phyloP scores from a whole-genome alignment of 2,888 invertebrate species.

The Aromia moschata region DNA sequence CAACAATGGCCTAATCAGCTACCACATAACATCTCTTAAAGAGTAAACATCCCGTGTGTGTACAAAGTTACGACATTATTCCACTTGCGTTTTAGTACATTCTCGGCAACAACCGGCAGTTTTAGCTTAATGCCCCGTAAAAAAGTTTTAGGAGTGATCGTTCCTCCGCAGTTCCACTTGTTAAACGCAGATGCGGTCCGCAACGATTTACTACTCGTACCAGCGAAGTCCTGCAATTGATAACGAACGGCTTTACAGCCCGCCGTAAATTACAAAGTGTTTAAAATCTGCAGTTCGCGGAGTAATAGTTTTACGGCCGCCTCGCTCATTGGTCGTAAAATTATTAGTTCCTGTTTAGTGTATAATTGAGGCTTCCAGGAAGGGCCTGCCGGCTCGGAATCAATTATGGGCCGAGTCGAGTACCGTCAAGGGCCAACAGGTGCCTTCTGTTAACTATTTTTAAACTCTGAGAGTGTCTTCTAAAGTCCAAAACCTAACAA shows the following conservation, averaged over 20 bases:
- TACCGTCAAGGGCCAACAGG: no score
- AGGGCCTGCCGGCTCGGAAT: background rate
- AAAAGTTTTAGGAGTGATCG: constrained; percentile 2
- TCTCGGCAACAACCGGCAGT: constrained; percentile 3
- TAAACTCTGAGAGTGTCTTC: no score
- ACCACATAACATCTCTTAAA: no score
- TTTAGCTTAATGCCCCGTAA: constrained; percentile 12
- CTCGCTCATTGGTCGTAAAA: background rate
- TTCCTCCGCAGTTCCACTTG: constrained; percentile 6
- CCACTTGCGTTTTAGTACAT: constrained; percentile 4
- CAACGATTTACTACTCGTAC: constrained; percentile 19
- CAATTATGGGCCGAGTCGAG: no score
- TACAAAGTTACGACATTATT: background rate
- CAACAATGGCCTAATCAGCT: no score
- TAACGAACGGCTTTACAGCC: constrained; percentile 11
- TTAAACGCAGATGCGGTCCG: constrained; percentile 18
- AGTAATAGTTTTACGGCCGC: constrained; percentile 5
- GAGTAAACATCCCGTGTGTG: constrained; percentile 3
- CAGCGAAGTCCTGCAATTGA: constrained; percentile 16
- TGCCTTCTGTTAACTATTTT: no score
- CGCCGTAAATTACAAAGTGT: constrained; percentile 23
- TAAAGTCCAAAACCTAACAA: no score
- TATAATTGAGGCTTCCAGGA: background rate
- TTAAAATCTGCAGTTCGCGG: background rate
- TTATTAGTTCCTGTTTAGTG: constrained; percentile 10